Evolutionary conservation across 1,140 invertebrate genomes (phyloP).

Genomic region (Orussus abietinus): DNA sequence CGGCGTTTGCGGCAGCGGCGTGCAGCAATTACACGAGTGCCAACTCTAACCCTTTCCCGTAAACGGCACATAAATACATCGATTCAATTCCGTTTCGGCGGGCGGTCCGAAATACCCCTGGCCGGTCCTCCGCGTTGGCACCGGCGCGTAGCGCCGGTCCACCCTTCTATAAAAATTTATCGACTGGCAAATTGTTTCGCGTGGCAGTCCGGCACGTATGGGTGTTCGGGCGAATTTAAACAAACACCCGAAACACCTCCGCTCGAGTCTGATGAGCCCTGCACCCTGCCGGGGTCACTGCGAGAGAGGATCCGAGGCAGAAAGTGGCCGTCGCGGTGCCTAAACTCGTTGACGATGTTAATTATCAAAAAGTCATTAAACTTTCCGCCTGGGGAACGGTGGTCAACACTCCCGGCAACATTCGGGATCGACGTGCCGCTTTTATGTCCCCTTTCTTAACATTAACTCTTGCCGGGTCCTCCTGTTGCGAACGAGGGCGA

Average conservation of each 20-base stretch:
- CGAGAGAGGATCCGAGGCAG: no score
- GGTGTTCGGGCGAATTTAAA: slow-evolving; percentile 24
- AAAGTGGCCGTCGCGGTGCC: slow-evolving; percentile 39
- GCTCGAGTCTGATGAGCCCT: no score
- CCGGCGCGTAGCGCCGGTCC: slow-evolving; percentile 19
- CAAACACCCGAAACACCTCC: not conserved
- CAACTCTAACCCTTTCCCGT: slow-evolving; percentile 42
- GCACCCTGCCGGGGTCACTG: no score
- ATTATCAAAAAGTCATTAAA: slow-evolving; percentile 56
- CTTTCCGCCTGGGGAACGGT: slow-evolving; percentile 33
- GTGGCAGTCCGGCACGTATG: slow-evolving; percentile 31
- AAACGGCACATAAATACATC: slow-evolving; percentile 55
- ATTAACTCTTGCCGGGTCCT: no score
- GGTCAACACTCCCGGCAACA: slow-evolving; percentile 2
- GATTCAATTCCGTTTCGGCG: slow-evolving; percentile 53
- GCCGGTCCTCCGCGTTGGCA: slow-evolving; percentile 16
- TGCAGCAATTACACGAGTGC: slow-evolving; percentile 47
- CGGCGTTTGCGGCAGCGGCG: slow-evolving; percentile 3
- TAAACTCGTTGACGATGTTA: slow-evolving; percentile 43
- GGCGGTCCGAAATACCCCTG: slow-evolving; percentile 19
- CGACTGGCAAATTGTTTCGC: slow-evolving; percentile 56
- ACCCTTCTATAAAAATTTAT: slow-evolving; percentile 57
- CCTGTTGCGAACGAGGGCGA: no score
- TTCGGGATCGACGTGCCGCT: slow-evolving; percentile 22
- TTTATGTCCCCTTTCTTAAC: slow-evolving; percentile 13